phyloP scores from a whole-genome alignment of 2,113 vertebrate species.

The Hoplias malabaricus region DNA sequence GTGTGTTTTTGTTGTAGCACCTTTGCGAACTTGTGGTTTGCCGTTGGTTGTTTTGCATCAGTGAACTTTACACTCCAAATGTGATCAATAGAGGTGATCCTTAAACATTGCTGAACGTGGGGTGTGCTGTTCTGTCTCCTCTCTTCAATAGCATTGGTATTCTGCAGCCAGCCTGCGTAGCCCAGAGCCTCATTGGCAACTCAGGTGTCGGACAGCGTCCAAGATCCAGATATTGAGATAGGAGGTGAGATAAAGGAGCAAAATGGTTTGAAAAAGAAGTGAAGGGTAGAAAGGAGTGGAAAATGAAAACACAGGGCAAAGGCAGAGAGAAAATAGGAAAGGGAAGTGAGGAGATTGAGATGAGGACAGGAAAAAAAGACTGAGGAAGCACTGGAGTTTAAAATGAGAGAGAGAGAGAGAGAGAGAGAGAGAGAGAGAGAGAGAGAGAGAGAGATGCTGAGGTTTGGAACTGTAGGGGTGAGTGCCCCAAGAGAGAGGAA shows the following conservation, averaged over 20 bases:
- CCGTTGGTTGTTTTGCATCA: no score
- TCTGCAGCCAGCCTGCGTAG: conserved; percentile 6
- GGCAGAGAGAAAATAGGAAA: conserved; percentile 38
- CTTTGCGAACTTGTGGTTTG: no score
- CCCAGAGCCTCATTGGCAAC: conserved; percentile 35
- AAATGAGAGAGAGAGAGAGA: neutral
- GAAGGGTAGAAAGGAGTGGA: conserved; percentile 1
- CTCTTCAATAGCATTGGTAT: conserved; percentile 29
- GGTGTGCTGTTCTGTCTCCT: conserved; percentile 20
- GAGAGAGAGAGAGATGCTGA: conserved; percentile 17
- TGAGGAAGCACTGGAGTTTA: neutral
- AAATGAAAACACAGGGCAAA: conserved; percentile 32
- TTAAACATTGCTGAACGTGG: conserved; percentile 5
- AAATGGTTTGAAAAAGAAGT: neutral
- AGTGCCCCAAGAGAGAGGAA: conserved; percentile 51
- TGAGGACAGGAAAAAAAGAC: conserved; percentile 49
- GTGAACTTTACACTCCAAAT: no score
- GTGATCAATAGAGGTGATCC: neutral
- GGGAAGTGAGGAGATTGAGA: conserved; percentile 40
- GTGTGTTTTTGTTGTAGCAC: no score
- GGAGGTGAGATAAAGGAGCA: neutral
- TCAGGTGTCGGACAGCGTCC: conserved; percentile 24
- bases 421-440: conserved; percentile 47
- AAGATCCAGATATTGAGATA: conserved; percentile 1
- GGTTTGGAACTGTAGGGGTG: conserved; percentile 41